A percentile compares a stretch with the other conserved stretches of the same genome.
These are phyloP conservation scores for Falco columbarius DNA, from an alignment of 2,797 vertebrate genomes.

Conservation along the genomic window DNA sequence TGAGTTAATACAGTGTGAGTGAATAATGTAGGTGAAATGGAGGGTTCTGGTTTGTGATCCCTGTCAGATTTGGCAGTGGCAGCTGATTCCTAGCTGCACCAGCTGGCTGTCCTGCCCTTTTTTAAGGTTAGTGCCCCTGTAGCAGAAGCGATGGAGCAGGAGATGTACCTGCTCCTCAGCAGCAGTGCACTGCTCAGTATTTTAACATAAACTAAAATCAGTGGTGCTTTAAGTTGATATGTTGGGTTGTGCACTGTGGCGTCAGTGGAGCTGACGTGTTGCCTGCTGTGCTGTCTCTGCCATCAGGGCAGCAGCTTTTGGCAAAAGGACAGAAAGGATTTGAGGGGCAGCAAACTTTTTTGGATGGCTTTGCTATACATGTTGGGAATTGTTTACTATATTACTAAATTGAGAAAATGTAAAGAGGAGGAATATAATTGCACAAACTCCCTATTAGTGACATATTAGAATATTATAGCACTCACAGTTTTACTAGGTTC, in stretches of 20 bases:
- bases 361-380: not conserved
- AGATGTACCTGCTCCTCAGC: not conserved
- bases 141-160: not conserved
- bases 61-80: not conserved
- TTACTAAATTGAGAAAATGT: not conserved
- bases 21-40: slow-evolving; percentile 20
- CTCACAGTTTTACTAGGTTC: not conserved
- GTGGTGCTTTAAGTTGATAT: not conserved
- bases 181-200: not conserved
- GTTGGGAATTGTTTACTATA: not conserved
- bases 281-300: not conserved
- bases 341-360: not conserved
- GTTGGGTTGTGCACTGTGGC: not conserved
- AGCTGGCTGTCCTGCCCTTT: not conserved
- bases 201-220: not conserved
- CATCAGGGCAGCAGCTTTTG: not conserved
- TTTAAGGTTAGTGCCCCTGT: not conserved
- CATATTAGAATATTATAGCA: not conserved
- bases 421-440: not conserved
- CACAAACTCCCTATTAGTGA: not conserved
- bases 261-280: not conserved
- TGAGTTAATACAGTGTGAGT: slow-evolving; percentile 1
- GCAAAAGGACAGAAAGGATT: not conserved
- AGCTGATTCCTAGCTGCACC: not conserved
- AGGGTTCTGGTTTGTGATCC: slow-evolving; percentile 8